Base-by-base conservation (phyloP, 2,888 invertebrate species). In the Dryadula phaetusa region DNA sequence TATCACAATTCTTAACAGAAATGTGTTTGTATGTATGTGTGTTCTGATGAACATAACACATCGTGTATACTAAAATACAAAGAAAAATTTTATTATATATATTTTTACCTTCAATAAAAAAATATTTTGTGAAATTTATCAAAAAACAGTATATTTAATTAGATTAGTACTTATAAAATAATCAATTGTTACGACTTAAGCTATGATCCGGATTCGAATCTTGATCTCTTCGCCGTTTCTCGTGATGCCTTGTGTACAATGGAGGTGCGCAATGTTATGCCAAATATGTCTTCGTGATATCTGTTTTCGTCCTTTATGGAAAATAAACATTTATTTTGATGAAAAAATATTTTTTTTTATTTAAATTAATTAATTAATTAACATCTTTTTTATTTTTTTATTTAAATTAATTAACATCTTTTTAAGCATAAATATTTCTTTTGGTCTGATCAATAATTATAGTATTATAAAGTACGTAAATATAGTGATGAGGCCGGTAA, bases 271-370 rank as follows among this genome's bases (percentile, higher is more conserved):
- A 98, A 91, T 3, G 98, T 98, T 75, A 98, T 98, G 47, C 98
- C 98, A 80, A 98, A 99, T 74, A 99, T 99, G 82, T 99, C 98
- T 91, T 99, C 98, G 79, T 99, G 98, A 83, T 98, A 98, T 74
- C 98, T 94, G 84, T 96, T 97, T 82, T 98, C 97, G 81, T 98
- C 98, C 98, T 98, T 82, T 54, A 87, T 88, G 6, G 62, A 20
- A 54, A 62, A 62, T 37, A 37, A 12, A 12, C 12, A 12, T 37
- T 12, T 12, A 37, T 12, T 37, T 10, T 5, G 8, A 10, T 12
- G 10, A 12, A 10, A 37, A n/a, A n/a, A n/a, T n/a, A n/a, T n/a
- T n/a, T n/a, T n/a, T n/a, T n/a, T n/a, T n/a, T n/a, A n/a, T n/a
- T n/a, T n/a, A n/a, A n/a, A n/a, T n/a, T n/a, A n/a, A n/a, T n/a